A percentile compares a stretch with the other conserved stretches of the same genome.
phyloP scores from a whole-genome alignment of 2,888 invertebrate genomes.

The Apamea monoglypha region DNA sequence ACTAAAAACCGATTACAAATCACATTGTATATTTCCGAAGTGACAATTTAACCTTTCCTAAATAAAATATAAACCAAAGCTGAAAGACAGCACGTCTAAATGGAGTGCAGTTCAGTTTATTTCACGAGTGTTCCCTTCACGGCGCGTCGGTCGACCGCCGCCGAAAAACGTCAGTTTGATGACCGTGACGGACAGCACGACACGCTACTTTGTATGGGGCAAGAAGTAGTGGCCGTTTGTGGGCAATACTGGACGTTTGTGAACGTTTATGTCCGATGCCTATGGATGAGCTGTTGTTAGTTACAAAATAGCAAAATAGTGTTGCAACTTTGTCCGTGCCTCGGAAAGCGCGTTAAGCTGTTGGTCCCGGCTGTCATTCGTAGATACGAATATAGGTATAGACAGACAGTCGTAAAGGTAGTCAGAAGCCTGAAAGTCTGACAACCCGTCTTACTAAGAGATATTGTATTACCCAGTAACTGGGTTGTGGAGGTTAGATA shows the following conservation, averaged over 20 bases:
- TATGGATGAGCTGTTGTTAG: not conserved
- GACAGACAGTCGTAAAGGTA: not conserved
- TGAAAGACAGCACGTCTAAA: constrained; percentile 14
- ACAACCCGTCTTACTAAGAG: not conserved
- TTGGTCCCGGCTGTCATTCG: not conserved
- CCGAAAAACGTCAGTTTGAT: constrained; percentile 47
- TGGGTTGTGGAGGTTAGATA: not conserved
- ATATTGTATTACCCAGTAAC: not conserved
- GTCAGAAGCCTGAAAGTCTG: not conserved
- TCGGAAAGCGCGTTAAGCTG: not conserved
- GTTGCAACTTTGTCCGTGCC: not conserved
- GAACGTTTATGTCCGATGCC: not conserved
- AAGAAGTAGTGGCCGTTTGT: not conserved
- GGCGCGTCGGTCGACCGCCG: constrained; percentile 9
- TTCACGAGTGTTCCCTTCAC: constrained; percentile 3
- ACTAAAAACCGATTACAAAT: not conserved
- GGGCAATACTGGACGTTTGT: constrained; percentile 10
- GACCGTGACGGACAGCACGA: constrained; percentile 10
- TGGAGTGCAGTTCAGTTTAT: constrained; percentile 30
- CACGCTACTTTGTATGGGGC: constrained; percentile 7
- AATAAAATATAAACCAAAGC: constrained; percentile 13
- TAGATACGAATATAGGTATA: not conserved
- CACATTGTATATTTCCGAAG: not conserved
- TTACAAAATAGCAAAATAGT: not conserved
- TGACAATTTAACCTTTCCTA: not conserved